Conservation (phyloP, 2,113 vertebrate species). For the Octodon degus region DNA sequence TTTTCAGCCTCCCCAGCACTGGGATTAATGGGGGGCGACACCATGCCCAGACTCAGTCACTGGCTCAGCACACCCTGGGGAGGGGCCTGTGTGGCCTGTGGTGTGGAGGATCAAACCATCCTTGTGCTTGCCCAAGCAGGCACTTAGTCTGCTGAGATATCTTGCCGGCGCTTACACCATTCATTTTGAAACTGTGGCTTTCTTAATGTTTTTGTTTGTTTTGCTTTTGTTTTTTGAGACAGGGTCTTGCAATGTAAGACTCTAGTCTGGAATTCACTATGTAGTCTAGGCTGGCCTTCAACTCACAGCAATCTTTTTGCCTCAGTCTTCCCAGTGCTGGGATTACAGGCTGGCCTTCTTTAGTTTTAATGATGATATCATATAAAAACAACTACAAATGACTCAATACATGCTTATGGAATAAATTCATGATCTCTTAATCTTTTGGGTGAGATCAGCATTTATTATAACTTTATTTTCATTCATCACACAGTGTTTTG, state of each 20-base stretch:
- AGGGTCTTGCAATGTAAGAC: neutral
- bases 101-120: no score
- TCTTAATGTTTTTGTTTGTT: neutral
- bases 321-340: neutral
- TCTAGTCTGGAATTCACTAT: neutral
- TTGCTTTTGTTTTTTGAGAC: neutral
- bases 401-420: neutral
- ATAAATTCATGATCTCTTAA: conserved; percentile 22
- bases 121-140: no score
- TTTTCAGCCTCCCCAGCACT: no score
- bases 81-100: no score
- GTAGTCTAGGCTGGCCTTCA: neutral
- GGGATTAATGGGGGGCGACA: no score
- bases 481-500: conserved; percentile 17
- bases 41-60: no score
- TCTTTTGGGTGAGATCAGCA: conserved; percentile 45
- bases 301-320: neutral
- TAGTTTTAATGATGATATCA: neutral
- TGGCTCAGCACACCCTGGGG: no score
- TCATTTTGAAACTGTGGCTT: neutral
- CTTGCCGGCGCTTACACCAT: neutral
- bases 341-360: neutral
- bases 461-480: conserved; percentile 57
- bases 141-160: no score
- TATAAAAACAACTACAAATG: neutral